Base-by-base conservation (phyloP, 2,113 vertebrate species). In the Misgurnus mizolepis region DNA sequence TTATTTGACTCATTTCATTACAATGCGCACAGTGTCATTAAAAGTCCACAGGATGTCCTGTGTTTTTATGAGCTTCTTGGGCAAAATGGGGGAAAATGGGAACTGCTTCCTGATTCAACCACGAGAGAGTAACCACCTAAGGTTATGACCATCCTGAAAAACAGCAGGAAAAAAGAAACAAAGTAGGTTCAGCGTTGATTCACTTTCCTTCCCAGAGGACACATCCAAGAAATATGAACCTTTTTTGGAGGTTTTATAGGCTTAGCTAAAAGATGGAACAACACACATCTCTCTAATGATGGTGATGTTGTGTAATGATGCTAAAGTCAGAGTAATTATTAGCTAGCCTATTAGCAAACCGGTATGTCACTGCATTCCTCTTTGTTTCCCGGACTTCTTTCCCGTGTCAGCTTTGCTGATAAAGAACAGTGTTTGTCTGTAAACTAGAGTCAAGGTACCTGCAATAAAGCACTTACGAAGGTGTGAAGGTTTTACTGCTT, bases 1-100 rank as follows among this genome's bases (percentile, higher is more conserved):
- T 92, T 87, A 87, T 88, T 88, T 89, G 88, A 90, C 83, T 90
- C 87, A 88, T 86, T 76, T 90, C 86, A 89, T 91, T 90, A 91
- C 87, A 89, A 89, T 91, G 84, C 64, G 75, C 86, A 87, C 86
- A 71, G 65, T 90, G 90, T 88, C 87, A 87, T 91, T 91, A 92
- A 89, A 86, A 85, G 90, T 83, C 87, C 82, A 67, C 87, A 91
- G 89, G 89, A 92, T 91, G 90, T 88, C 87, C 87, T 90, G 84
- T 65, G 75, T 85, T 89, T 93, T 92, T 90, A 91, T 88, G 88
- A 90, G 88, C 67, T 87, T 89, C 89, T 89, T 82, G 86, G 86
- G 85, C 73, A 90, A 86, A 85, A 76, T 71, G 79, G 84, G 83
- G 81, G 18, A 69, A 81, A 72, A 79, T 77, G 73, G 78, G 84